Percentiles rank a stretch among this genome's conserved stretches.
phyloP scores from a whole-genome alignment of 2,797 vertebrate species.

The Perodicticus potto region DNA sequence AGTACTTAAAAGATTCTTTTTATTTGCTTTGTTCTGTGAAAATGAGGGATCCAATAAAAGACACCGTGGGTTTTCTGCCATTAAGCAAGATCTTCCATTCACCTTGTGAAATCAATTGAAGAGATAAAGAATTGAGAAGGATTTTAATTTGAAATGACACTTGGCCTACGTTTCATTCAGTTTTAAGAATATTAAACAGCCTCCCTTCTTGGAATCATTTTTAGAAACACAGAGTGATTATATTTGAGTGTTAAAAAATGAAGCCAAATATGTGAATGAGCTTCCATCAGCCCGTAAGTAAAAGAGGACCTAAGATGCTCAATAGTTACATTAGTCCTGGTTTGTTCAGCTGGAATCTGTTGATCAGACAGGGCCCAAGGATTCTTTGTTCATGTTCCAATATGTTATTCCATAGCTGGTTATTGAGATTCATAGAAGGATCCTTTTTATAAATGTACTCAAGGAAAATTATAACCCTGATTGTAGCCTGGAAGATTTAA shows the following conservation, averaged over 20 bases:
- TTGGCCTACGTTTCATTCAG: slow-evolving; percentile 78
- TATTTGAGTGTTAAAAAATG: slow-evolving; percentile 78
- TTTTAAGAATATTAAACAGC: slow-evolving; percentile 78
- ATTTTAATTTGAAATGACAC: slow-evolving; percentile 82
- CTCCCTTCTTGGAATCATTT: slow-evolving; percentile 78
- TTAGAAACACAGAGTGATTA: slow-evolving; percentile 48
- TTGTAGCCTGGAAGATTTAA: not conserved
- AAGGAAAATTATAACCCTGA: not conserved
- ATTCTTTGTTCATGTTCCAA: not conserved
- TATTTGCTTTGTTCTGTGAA: slow-evolving; percentile 66
- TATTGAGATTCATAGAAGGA: not conserved
- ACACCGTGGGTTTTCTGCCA: slow-evolving; percentile 63
- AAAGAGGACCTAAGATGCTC: not conserved
- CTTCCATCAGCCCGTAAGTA: not conserved
- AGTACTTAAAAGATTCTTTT: slow-evolving; percentile 51
- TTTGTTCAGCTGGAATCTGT: not conserved
- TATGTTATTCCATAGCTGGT: not conserved
- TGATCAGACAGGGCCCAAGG: not conserved
- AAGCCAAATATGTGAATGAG: slow-evolving; percentile 69
- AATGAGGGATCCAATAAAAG: slow-evolving; percentile 58
- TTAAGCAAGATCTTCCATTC: slow-evolving; percentile 68
- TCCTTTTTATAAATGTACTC: not conserved
- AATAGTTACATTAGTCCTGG: not conserved
- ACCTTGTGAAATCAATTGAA: slow-evolving; percentile 66
- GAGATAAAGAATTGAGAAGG: slow-evolving; percentile 75